phyloP scores from a whole-genome alignment of 2,888 invertebrate species.

The Ochropleura plecta region DNA sequence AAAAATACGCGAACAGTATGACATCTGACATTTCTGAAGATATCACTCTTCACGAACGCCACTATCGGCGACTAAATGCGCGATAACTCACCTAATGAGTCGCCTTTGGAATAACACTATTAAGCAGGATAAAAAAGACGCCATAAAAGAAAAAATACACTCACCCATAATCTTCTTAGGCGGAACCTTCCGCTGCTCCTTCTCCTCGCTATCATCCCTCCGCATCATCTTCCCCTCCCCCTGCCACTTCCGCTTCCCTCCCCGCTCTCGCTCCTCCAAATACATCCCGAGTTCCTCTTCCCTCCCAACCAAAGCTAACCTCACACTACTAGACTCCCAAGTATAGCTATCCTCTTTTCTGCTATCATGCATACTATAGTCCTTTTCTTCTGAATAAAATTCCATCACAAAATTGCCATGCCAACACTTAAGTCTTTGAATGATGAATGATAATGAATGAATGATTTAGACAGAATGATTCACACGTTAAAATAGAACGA shows the following conservation, averaged over 20 bases:
- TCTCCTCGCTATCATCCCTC: constrained; percentile 82
- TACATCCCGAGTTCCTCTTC: constrained; percentile 86
- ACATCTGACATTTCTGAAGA: no score
- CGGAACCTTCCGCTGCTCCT: constrained; percentile 84
- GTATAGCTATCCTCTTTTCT: constrained; percentile 80
- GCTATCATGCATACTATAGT: constrained; percentile 83
- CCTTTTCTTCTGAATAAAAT: constrained; percentile 76
- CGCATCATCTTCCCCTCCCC: constrained; percentile 81
- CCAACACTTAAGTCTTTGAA: constrained; percentile 78
- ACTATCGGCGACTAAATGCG: no score
- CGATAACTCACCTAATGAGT: neutral
- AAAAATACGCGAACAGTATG: no score
- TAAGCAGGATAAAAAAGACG: neutral
- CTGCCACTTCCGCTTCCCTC: constrained; percentile 87
- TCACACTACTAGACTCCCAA: constrained; percentile 85
- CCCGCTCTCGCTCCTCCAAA: constrained; percentile 80
- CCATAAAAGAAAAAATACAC: constrained; percentile 59
- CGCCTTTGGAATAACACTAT: neutral
- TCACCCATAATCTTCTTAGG: constrained; percentile 88
- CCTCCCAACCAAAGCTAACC: constrained; percentile 77
- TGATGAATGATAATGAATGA: constrained; percentile 74
- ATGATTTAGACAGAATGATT: constrained; percentile 48
- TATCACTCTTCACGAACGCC: no score
- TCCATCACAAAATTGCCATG: constrained; percentile 84
- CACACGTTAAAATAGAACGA: constrained; percentile 94